Conservation (phyloP, 2,797 vertebrate species). For the Hyperoplus immaculatus region DNA sequence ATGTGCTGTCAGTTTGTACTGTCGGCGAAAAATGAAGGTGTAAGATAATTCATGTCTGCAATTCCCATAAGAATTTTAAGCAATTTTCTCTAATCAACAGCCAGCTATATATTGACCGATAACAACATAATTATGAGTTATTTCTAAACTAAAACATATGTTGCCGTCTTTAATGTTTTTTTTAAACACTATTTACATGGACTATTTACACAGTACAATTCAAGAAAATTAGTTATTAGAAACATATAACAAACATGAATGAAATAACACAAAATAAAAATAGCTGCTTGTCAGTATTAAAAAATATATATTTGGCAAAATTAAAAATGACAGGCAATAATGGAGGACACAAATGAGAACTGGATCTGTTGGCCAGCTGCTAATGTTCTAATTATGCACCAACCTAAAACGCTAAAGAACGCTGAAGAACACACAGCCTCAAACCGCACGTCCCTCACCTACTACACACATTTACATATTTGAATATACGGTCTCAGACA, state of each 20-base stretch:
- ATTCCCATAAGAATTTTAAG: not conserved
- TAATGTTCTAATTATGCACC: not conserved
- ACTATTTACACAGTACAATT: not conserved
- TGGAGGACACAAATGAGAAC: not conserved
- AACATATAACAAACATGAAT: not conserved
- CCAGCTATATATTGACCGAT: not conserved
- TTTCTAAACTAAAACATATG: not conserved
- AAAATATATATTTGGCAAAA: not conserved
- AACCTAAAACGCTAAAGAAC: not conserved
- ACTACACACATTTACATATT: not conserved
- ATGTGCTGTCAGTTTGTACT: not conserved
- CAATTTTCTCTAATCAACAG: not conserved
- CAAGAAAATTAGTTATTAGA: not conserved
- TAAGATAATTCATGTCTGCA: not conserved
- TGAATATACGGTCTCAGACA: not conserved
- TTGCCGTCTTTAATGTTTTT: not conserved
- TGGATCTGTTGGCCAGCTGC: not conserved
- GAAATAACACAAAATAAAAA: not conserved
- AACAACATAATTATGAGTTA: not conserved
- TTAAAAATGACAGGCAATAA: not conserved
- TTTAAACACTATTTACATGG: not conserved
- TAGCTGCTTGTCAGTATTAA: conserved; percentile 2
- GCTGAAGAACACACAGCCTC: no score
- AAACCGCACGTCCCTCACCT: not conserved
- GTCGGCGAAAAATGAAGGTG: not conserved